A percentile compares a stretch with the other conserved stretches of the same genome.
These are phyloP conservation scores for Lanius collurio DNA, from an alignment of 2,113 vertebrate species.

Conservation along the genomic window DNA sequence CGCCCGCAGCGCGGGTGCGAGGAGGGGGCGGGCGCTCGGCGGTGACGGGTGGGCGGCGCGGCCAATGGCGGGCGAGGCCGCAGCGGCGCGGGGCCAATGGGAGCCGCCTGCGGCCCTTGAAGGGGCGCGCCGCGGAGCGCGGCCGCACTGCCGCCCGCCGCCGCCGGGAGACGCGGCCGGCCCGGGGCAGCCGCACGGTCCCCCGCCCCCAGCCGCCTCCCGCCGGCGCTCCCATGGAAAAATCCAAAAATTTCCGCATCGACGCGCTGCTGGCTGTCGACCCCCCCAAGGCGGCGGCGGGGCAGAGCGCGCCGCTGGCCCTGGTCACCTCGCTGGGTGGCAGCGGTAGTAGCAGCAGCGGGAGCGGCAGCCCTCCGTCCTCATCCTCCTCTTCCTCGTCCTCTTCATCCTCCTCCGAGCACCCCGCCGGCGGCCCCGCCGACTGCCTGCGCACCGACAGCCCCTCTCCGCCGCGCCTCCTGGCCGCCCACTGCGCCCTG, in stretches of 20 bases:
- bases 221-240: constrained; percentile 84
- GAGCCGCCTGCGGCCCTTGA: constrained; percentile 58
- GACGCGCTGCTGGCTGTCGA: constrained; percentile 94
- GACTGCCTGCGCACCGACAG: constrained; percentile 82
- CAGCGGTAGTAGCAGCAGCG: neutral
- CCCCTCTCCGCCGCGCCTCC: constrained; percentile 87
- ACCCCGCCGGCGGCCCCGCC: constrained; percentile 64
- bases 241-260: constrained; percentile 97
- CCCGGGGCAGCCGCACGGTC: neutral
- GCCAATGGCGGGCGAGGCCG: constrained; percentile 52
- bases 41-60: constrained; percentile 58
- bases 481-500: constrained; percentile 81
- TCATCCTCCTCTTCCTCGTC: neutral
- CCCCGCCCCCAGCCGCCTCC: neutral
- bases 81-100: constrained; percentile 59
- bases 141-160: neutral
- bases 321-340: constrained; percentile 82
- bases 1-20: neutral
- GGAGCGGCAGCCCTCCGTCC: constrained; percentile 38
- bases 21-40: neutral
- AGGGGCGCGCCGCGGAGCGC: constrained; percentile 41
- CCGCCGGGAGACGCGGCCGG: constrained; percentile 16
- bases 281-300: constrained; percentile 79
- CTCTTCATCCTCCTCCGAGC: constrained; percentile 64
- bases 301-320: constrained; percentile 86